A percentile compares a stretch with the other conserved stretches of the same genome.
Conservation (phyloP, 1,140 invertebrate species). For the Heliconius himera region DNA sequence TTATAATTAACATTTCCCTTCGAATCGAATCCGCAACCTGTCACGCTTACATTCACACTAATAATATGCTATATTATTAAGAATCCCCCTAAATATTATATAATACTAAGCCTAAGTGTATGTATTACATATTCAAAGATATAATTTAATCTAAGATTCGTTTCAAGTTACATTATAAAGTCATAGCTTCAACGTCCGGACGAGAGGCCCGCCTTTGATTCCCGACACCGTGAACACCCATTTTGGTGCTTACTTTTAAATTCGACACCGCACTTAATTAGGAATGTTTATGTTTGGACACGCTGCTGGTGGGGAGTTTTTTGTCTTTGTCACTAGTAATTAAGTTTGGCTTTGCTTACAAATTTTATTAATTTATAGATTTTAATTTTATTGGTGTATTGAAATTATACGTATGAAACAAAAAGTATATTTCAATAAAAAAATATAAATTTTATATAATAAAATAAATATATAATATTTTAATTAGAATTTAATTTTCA, state of each 20-base stretch:
- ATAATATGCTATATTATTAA: too few species aligned
- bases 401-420: too few species aligned
- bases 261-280: slow-evolving; percentile 23
- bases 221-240: slow-evolving; percentile 12
- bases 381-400: too few species aligned
- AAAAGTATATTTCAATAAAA: too few species aligned
- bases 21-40: too few species aligned
- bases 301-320: neutral
- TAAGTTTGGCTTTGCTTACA: neutral
- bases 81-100: too few species aligned
- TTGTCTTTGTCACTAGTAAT: neutral
- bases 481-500: too few species aligned
- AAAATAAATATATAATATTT: too few species aligned
- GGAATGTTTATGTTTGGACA: slow-evolving; percentile 21
- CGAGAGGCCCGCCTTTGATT: slow-evolving; percentile 23
- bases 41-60: too few species aligned
- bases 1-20: too few species aligned
- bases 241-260: slow-evolving; percentile 14
- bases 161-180: slow-evolving; percentile 16
- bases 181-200: slow-evolving; percentile 18
- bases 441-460: too few species aligned
- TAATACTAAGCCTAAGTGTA: neutral
- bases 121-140: neutral
- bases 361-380: neutral
- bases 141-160: neutral